These are phyloP conservation scores for Zootermopsis nevadensis DNA, from an alignment of 2,888 invertebrate genomes.

Conservation along the genomic window DNA sequence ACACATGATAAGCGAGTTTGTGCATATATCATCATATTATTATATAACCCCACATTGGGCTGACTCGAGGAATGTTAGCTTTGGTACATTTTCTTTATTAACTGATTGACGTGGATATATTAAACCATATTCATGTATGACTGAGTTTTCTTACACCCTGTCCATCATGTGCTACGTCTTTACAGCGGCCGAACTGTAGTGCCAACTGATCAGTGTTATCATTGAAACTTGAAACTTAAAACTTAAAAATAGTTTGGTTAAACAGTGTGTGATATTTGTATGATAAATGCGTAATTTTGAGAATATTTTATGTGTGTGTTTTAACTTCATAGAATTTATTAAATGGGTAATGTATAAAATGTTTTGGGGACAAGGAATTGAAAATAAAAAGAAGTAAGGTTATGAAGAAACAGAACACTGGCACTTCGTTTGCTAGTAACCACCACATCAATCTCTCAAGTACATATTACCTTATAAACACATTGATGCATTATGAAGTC, in stretches of 20 bases:
- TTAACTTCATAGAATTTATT: not conserved
- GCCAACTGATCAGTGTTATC: not conserved
- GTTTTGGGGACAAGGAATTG: no score
- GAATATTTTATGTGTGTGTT: constrained; percentile 16
- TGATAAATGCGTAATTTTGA: constrained; percentile 30
- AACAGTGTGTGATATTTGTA: constrained; percentile 11
- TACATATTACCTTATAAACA: no score
- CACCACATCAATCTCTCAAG: no score
- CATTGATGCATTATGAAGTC: no score
- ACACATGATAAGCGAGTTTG: constrained; percentile 41
- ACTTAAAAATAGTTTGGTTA: not conserved
- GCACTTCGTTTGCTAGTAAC: no score
- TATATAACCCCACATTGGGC: constrained; percentile 44
- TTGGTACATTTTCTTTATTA: constrained; percentile 67
- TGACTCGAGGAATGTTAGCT: constrained; percentile 76
- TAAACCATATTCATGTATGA: not conserved
- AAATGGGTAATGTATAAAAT: not conserved
- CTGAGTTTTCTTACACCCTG: not conserved
- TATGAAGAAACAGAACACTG: no score
- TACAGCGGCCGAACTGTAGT: not conserved
- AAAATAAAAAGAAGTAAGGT: no score
- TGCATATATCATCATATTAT: constrained; percentile 40
- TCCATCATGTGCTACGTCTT: not conserved
- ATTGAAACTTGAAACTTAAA: not conserved
- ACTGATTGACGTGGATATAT: constrained; percentile 25